Base-by-base conservation (phyloP, 1,140 invertebrate genomes). In the Uloborus diversus region DNA sequence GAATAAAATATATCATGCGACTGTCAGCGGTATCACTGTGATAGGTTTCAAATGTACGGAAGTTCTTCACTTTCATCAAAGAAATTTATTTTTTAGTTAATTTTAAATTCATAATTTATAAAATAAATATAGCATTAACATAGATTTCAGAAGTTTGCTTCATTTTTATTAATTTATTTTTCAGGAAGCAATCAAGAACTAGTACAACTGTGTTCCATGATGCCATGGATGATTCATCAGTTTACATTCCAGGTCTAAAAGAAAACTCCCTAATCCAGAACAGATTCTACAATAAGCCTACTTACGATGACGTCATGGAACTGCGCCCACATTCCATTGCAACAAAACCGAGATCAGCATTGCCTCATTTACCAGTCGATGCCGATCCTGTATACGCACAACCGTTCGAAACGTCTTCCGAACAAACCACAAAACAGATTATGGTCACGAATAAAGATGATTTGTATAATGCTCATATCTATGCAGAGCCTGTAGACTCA, bases 381-480 rank as follows among this genome's bases (percentile, higher is more conserved):
- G 28, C 71, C 9, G 71, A 75, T 35, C 71, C 71, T 33, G 71
- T 75, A 4, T 75, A 75, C 53, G 71, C 71, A 35, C 71, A 75
- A 51, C 71, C 71, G 2, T 75, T 75, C 42, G 71, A 75, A 75
- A 64, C 71, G 27, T 17, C 59, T 25, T 9, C 28, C 11, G 28
- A 4, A 32, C 23, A 13, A 17, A 23, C 27, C 27, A 71, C 25
- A 56, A 25, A 37, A 28, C 17, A 53, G 20, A 14, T 53, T 20
- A n/a, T 42, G 4, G 35, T 23, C 9, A 30, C 33, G 27, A 68
- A 28, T 17, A 20, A 35, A 13, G 47, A 20, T 2, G 71, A 75
- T 51, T n/a, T 75, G 51, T 75, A 62, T 28, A 64, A 37, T 7
- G 59, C 71, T 75, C 71, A 75, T n/a, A 75, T 75, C 62, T 75